Base-by-base conservation (phyloP, 2,888 invertebrate species). In the Epsilonema sp. region DNA sequence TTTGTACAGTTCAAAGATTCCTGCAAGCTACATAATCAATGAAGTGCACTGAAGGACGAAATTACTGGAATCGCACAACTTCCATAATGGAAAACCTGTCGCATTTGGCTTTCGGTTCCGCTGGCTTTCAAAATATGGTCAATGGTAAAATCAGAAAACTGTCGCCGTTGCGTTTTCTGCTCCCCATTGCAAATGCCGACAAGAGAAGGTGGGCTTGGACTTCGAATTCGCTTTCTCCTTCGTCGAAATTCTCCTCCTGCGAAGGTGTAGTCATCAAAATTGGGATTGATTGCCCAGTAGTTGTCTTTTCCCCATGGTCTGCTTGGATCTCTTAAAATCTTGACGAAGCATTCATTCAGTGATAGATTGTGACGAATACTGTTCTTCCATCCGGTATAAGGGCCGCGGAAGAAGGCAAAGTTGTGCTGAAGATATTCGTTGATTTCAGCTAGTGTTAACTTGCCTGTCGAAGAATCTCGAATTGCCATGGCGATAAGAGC, bases 391-490 rank as follows among this genome's bases (percentile, higher is more conserved):
- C 48, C 48, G 37, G 92, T 90, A 67, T 90, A 92, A 69, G 92
- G 92, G 26, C 53, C 51, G 16, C 51, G 49, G 25, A 51, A 50
- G 63, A 89, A 92, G 0, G 90, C 89, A 64, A 90, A 92, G 22
- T 86, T 74, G 61, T 90, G 89, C 89, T 92, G 92, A 55, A 94
- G 92, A 67, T 87, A 92, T 69, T 90, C 87, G 63, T 92, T 94
- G 61, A 92, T 92, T 11, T 89, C 90, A 67, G 89, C 92, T 2
- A 92, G 74, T 0, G 92, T 92, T 54, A 89, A 80, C 63, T 85
- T 84, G 62, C 87, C 47, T n/a, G 21, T 37, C 1, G 81, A 78
- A 0, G 86, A 82, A 64, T 85, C 81, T 64, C 89, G 86, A 51
- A 92, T 90, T 42, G 90, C 90, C 90, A 92, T 90, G 1, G 90